These are phyloP conservation scores for Drosophila athabasca DNA, from an alignment of 1,140 invertebrate genomes.

Conservation along the genomic window DNA sequence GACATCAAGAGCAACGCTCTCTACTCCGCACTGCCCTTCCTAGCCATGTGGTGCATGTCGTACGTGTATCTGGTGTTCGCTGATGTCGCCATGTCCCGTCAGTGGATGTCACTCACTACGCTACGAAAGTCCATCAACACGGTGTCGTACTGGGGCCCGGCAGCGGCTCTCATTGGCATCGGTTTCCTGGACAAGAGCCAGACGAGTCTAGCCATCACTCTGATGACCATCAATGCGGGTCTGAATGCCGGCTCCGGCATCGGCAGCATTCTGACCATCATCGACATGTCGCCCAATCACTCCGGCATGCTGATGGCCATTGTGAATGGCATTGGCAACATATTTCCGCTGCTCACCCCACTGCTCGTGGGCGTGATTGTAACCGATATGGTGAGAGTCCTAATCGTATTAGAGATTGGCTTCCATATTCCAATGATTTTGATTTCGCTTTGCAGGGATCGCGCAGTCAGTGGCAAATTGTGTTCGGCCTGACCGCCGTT, in stretches of 20 bases:
- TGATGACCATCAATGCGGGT: slow-evolving; percentile 89
- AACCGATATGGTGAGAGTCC: slow-evolving; percentile 85
- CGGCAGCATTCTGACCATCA: slow-evolving; percentile 88
- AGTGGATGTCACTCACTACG: slow-evolving; percentile 63
- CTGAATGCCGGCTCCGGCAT: slow-evolving; percentile 90
- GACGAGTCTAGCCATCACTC: slow-evolving; percentile 84
- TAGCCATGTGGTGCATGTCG: slow-evolving; percentile 88
- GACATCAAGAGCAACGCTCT: slow-evolving; percentile 90
- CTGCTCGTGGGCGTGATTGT: slow-evolving; percentile 87
- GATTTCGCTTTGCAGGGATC: slow-evolving; percentile 82
- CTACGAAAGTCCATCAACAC: slow-evolving; percentile 88
- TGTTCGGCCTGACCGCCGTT: slow-evolving; percentile 89
- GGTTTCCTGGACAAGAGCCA: slow-evolving; percentile 84
- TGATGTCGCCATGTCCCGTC: slow-evolving; percentile 51
- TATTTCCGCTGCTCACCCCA: slow-evolving; percentile 89
- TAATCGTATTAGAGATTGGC: not conserved
- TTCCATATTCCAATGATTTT: not conserved
- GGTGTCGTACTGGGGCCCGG: slow-evolving; percentile 86
- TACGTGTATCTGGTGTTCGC: slow-evolving; percentile 85
- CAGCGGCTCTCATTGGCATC: slow-evolving; percentile 86
- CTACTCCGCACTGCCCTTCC: slow-evolving; percentile 91
- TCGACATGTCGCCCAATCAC: slow-evolving; percentile 91
- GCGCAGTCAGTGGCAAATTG: slow-evolving; percentile 88
- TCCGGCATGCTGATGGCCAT: slow-evolving; percentile 88
- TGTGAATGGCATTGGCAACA: slow-evolving; percentile 89